phyloP scores from a whole-genome alignment of 2,113 vertebrate species.

The Vulpes ferrilata region DNA sequence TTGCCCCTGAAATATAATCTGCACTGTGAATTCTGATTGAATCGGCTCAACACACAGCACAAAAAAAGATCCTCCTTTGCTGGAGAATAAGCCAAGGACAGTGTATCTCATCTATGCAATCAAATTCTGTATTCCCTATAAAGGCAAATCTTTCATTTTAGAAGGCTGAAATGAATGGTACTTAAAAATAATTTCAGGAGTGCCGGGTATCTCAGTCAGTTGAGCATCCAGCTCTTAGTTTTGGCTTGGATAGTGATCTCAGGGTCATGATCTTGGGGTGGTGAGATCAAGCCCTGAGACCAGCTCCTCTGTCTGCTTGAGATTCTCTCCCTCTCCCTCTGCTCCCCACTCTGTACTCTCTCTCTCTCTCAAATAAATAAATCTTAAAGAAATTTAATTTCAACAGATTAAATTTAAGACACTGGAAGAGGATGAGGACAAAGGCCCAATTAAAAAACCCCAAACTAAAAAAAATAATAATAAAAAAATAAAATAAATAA shows the following conservation, averaged over 20 bases:
- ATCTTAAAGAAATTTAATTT: not conserved
- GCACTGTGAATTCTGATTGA: not conserved
- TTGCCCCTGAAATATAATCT: conserved; percentile 27
- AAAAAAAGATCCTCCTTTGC: not conserved
- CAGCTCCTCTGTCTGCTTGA: not conserved
- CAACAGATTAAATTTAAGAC: conserved; percentile 33
- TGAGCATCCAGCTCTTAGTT: not conserved
- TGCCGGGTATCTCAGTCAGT: not conserved
- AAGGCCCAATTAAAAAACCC: not conserved
- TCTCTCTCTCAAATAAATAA: not conserved
- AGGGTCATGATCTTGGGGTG: not conserved
- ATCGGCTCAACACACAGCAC: not conserved
- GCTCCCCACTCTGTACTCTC: not conserved
- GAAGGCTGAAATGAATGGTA: conserved; percentile 33
- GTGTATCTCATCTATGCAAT: not conserved
- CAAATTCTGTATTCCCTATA: conserved; percentile 40
- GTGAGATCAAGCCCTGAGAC: not conserved
- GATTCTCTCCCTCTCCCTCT: not conserved
- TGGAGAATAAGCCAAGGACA: conserved; percentile 38
- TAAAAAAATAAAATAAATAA: no score
- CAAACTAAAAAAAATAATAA: not conserved
- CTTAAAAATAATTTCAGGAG: conserved; percentile 7
- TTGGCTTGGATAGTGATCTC: not conserved
- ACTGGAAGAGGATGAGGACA: not conserved
- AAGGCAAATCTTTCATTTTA: conserved; percentile 51